Base-by-base conservation (phyloP, 92 coral and sea anemone species). In the Porites evermanni region DNA sequence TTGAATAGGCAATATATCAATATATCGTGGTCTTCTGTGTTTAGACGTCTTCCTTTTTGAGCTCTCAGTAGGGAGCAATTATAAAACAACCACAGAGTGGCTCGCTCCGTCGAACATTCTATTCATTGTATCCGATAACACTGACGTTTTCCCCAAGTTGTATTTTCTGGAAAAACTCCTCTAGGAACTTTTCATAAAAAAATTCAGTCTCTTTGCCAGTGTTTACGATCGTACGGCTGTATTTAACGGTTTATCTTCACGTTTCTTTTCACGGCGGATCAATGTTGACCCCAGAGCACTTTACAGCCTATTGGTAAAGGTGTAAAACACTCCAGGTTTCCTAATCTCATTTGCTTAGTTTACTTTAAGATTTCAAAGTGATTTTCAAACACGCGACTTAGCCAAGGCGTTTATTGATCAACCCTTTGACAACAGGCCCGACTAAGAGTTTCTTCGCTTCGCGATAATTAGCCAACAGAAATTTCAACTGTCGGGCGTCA, bases 31-130 rank as follows among this genome's bases (percentile, higher is more conserved):
- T n/a, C 21, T 71, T 19, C 53, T 23, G 63, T 83, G 79, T 83
- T 83, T 64, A 83, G 79, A 83, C 80, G 73, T 64, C 38, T 51
- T 61, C 66, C 38, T 66, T 87, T 67, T 68, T 74, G 68, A 52
- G n/a, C 20, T 79, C 90, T 73, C 93, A 90, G 93, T 90, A 77
- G 93, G 93, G 93, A 70, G 93, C 87, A 85, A 90, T 90, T 86
- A 75, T 79, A 76, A 80, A 78, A 87, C 87, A 74, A 90, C 93
- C 88, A 74, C 80, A 64, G 79, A 86, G 74, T 71, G 66, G 79
- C 17, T 74, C 52, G 64, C 61, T 44, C 61, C 63, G 64, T 20
- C 16, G 50, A 83, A 83, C 58, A 83, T 44, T 64, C 87, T 26
- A 20, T 19, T 83, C 47, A 61, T 7, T 44, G 64, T 83, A 74